Evolutionary conservation across 2,113 vertebrate species (phyloP).

Genomic region (Phyllostomus discolor): DNA sequence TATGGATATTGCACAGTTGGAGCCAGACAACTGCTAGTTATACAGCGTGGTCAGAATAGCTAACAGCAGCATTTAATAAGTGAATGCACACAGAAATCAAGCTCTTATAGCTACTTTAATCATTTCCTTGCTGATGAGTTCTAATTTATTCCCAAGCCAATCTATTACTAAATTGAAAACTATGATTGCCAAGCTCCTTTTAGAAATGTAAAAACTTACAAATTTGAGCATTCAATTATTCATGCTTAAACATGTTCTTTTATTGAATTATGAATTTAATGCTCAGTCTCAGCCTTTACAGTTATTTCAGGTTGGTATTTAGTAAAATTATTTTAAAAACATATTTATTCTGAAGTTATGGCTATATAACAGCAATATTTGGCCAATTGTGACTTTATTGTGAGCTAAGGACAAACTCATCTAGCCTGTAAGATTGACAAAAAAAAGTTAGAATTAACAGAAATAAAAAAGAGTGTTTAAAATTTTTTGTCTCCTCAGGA

Average conservation of each 20-base stretch:
- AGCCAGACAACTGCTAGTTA: not conserved
- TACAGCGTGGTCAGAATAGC: not conserved
- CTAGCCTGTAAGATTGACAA: not conserved
- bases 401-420: not conserved
- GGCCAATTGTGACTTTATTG: not conserved
- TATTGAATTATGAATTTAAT: slow-evolving; percentile 2
- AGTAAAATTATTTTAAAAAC: not conserved
- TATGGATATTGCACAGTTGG: not conserved
- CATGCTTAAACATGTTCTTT: not conserved
- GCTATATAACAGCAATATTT: not conserved
- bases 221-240: not conserved
- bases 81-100: not conserved
- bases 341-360: slow-evolving; percentile 1
- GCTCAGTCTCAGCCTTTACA: not conserved
- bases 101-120: slow-evolving; percentile 12
- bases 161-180: not conserved
- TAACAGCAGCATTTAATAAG: not conserved
- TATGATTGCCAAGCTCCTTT: not conserved
- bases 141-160: not conserved
- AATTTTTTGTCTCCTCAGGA: not conserved
- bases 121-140: not conserved
- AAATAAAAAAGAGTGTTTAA: slow-evolving; percentile 3
- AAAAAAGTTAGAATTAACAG: not conserved
- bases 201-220: slow-evolving; percentile 11
- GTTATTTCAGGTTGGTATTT: not conserved